Evolutionary conservation across 2,797 vertebrate genomes (phyloP), one percentile per base, ranked within the genome.

Genomic region (Mastacembelus armatus): DNA sequence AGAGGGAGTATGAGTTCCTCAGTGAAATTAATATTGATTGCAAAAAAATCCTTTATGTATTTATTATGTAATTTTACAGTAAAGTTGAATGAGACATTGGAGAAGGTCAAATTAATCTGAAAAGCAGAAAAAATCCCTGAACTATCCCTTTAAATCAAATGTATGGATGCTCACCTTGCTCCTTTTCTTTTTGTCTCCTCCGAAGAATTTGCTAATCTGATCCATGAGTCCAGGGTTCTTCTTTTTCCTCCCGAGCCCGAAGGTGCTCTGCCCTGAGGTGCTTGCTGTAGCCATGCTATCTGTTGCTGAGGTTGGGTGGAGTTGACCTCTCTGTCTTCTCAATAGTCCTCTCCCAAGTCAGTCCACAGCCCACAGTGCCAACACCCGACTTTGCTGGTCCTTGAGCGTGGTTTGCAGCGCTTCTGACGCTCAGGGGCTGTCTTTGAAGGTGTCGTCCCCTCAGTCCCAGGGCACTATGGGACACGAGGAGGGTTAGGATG

Each of bases 381-480:
- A 87, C 86, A 74, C 85, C 78, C 77, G 70, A 74, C 86, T 91
- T 90, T 92, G 93, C 92, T 92, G 93, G 83, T 96, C 90, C 80
- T 88, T 94, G 78, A 86, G 88, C 91, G 92, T 94, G 92, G 94
- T 95, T 93, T 94, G 93, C 85, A 91, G 93, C 90, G 90, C 91
- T 57, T 95, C 93, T 87, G 93, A 96, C 74, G 94, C 86, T 0
- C 93, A 92, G 85, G 95, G 93, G 91, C 93, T 85, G 93, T 95
- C 97, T 97, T 96, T 98, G 95, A 97, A 96, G 96, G 95, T 96
- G 94, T 95, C 94, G 92, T 94, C 95, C 93, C 91, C 93, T 90
- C 74, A 79, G 87, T 39, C 95, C 94, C 61, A 85, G 92, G 78
- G 95, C 95, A 95, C 94, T 95, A 94, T 93, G 95, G 95, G 96